Evolutionary conservation across 2,113 vertebrate species (phyloP).

Genomic region (Phrynocephalus versicolor): DNA sequence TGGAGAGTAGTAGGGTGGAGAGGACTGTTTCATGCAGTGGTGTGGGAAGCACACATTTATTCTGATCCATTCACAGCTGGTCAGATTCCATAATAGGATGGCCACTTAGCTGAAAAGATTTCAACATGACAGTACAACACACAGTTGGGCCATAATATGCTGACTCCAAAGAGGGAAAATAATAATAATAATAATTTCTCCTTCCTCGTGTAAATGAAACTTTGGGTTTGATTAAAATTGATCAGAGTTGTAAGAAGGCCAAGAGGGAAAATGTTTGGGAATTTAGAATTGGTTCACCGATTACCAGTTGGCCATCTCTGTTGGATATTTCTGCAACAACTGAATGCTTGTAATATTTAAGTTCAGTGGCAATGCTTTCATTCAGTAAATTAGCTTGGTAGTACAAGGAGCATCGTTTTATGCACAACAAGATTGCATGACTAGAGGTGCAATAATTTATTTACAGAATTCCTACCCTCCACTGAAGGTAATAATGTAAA

Average conservation of each 20-base stretch:
- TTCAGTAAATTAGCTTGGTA: constrained; percentile 60
- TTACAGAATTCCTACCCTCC: constrained; percentile 66
- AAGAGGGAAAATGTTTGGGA: too few relatives aligned
- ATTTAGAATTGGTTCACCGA: not conserved
- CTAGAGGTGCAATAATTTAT: constrained; percentile 77
- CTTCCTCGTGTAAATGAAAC: not conserved
- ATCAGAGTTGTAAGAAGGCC: not conserved
- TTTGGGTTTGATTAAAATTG: not conserved
- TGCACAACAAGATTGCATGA: constrained; percentile 62
- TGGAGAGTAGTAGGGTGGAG: not conserved
- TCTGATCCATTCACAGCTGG: not conserved
- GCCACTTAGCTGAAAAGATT: not conserved
- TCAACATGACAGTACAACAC: not conserved
- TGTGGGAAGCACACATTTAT: not conserved
- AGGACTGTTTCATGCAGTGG: not conserved
- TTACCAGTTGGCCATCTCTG: too few relatives aligned
- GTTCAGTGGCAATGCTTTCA: constrained; percentile 64
- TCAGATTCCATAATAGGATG: not conserved
- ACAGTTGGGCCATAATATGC: not conserved
- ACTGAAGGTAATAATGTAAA: constrained; percentile 72
- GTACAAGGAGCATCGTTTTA: constrained; percentile 60
- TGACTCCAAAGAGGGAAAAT: not conserved
- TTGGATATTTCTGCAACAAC: not conserved
- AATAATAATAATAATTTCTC: not conserved
- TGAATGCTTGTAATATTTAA: constrained; percentile 45